Evolutionary conservation across 2,797 vertebrate species (phyloP).

Genomic region (Chiroxiphia lanceolata): DNA sequence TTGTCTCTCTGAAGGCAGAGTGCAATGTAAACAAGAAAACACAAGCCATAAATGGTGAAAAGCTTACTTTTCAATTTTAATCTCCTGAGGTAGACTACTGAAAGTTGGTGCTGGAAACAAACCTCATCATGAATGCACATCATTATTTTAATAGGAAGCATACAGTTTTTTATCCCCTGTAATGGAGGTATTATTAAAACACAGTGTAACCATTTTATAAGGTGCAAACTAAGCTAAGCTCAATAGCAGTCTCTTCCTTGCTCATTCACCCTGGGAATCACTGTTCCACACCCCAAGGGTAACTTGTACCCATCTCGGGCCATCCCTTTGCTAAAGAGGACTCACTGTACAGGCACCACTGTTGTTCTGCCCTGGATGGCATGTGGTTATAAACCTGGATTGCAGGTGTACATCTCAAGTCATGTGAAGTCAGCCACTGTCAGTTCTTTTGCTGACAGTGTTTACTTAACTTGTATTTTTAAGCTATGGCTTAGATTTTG

Average conservation of each 20-base stretch:
- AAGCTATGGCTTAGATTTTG: background rate
- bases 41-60: constrained; percentile 7
- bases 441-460: background rate
- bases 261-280: background rate
- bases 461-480: background rate
- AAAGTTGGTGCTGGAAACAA: background rate
- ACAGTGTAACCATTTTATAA: background rate
- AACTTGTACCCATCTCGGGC: background rate
- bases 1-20: background rate
- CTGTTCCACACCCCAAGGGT: background rate
- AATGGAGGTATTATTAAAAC: background rate
- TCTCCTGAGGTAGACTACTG: background rate
- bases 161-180: background rate
- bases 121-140: background rate
- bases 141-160: background rate
- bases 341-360: rapidly evolving
- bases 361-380: background rate
- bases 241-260: background rate
- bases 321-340: background rate
- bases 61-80: background rate
- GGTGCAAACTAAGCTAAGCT: background rate
- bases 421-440: background rate
- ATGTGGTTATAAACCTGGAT: background rate
- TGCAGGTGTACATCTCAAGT: background rate
- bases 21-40: constrained; percentile 15